Evolutionary conservation across 2,888 invertebrate species (phyloP), one percentile per base, ranked within the genome.

Genomic region (Drosophila neonasuta): DNA sequence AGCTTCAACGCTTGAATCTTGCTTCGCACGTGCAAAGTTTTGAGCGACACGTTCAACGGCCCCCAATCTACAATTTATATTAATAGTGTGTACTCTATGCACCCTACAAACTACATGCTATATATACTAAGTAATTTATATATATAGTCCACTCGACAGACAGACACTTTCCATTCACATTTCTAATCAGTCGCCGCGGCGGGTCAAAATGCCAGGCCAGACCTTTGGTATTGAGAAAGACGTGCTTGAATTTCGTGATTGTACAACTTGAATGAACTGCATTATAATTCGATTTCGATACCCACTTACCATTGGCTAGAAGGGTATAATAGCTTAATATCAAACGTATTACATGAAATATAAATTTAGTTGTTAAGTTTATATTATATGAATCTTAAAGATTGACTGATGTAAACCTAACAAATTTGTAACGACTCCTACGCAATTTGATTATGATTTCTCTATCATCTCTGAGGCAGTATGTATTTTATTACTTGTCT

Each of bases 191-290:
- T 36, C n/a, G 36, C 2, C 36, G 36, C 2, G 11, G 15, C 13
- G 32, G 65, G 60, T 65, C 65, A 65, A 60, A 10, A 7, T 11
- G 24, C 13, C 32, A 44, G 39, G 24, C 8, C 50, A 51, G 30
- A 63, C 57, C 49, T 15, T 50, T 45, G 55, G 13, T 44, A 52
- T 45, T 36, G 52, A 61, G 74, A 44, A 42, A 34, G 34, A 34
- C 34, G 34, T 34, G 36, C 36, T 17, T n/a, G 32, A 36, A 66
- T 56, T 50, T 54, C 20, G 7, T n/a, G 51, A 74, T 75, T 67
- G 56, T 59, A 48, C 54, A 70, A 70, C 50, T 61, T 42, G 41
- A 56, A 7, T 67, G 62, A 57, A 74, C 70, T 74, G 75, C 67
- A 67, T 74, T 74, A 66, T 45, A 74, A 71, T 51, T 69, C 10